Evolutionary conservation across 2,888 invertebrate genomes (phyloP).

Genomic region (Patella caerulea): DNA sequence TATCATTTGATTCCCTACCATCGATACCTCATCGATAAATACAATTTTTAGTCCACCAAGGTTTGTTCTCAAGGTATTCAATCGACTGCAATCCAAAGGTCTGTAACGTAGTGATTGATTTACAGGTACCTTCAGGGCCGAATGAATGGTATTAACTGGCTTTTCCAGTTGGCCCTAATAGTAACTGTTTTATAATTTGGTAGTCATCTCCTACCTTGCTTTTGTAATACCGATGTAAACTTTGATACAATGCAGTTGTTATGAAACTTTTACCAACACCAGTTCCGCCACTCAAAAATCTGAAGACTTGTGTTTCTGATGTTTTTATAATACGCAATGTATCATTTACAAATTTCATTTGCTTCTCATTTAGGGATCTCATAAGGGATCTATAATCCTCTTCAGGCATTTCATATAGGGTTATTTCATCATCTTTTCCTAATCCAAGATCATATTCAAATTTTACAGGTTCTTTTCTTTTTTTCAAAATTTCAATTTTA

Average conservation of each 20-base stretch:
- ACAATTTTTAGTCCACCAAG: constrained; percentile 27
- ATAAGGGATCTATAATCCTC: constrained; percentile 33
- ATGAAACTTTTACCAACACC: constrained; percentile 44
- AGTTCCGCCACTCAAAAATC: constrained; percentile 41
- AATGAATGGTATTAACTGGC: constrained; percentile 38
- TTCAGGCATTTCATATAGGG: constrained; percentile 33
- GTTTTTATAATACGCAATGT: constrained; percentile 35
- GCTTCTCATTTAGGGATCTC: constrained; percentile 37
- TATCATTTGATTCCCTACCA: constrained; percentile 37
- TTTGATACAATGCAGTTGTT: constrained; percentile 39
- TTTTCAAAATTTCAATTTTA: neutral
- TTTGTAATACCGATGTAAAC: constrained; percentile 33
- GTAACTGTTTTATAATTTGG: constrained; percentile 21
- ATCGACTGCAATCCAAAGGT: constrained; percentile 18
- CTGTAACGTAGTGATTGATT: constrained; percentile 27
- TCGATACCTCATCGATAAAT: constrained; percentile 45
- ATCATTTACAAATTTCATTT: constrained; percentile 38
- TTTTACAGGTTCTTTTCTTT: constrained; percentile 22
- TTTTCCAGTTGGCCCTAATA: constrained; percentile 45
- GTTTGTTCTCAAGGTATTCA: constrained; percentile 17
- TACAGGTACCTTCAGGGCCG: constrained; percentile 24
- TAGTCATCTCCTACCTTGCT: constrained; percentile 33
- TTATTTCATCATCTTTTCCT: constrained; percentile 20
- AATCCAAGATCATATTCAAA: constrained; percentile 37
- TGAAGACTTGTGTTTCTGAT: constrained; percentile 30